A percentile compares a stretch with the other conserved stretches of the same genome.
Evolutionary conservation across 2,797 vertebrate genomes (phyloP).

Genomic region (Babyrousa celebensis): DNA sequence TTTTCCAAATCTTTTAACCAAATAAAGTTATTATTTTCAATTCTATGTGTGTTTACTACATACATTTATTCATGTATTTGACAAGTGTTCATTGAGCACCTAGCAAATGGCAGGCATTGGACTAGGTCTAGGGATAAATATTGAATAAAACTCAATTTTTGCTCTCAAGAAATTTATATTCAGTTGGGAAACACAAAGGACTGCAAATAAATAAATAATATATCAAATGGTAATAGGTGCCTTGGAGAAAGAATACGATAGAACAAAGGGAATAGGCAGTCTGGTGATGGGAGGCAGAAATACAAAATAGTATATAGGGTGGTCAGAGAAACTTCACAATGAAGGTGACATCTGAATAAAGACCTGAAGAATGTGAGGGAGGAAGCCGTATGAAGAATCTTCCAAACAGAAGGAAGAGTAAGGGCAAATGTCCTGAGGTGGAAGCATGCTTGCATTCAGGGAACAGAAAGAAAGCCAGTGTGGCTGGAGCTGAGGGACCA

Average conservation of each 20-base stretch:
- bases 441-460: background rate
- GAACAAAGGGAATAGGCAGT: background rate
- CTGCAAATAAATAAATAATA: background rate
- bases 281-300: background rate
- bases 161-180: background rate
- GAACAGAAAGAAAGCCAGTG: background rate
- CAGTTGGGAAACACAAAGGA: background rate
- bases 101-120: background rate
- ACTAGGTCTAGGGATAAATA: background rate
- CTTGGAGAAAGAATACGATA: background rate
- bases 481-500: background rate
- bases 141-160: background rate
- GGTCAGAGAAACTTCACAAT: background rate
- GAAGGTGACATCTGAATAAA: background rate
- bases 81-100: background rate
- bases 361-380: background rate
- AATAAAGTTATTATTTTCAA: background rate
- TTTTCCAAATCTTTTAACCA: slow-evolving; percentile 26
- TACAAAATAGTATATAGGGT: background rate
- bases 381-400: background rate
- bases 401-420: background rate
- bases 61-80: background rate
- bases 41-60: background rate
- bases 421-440: background rate
- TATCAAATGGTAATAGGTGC: background rate